These are phyloP conservation scores for Psittacus erithacus DNA, from an alignment of 2,113 vertebrate species.

Conservation along the genomic window DNA sequence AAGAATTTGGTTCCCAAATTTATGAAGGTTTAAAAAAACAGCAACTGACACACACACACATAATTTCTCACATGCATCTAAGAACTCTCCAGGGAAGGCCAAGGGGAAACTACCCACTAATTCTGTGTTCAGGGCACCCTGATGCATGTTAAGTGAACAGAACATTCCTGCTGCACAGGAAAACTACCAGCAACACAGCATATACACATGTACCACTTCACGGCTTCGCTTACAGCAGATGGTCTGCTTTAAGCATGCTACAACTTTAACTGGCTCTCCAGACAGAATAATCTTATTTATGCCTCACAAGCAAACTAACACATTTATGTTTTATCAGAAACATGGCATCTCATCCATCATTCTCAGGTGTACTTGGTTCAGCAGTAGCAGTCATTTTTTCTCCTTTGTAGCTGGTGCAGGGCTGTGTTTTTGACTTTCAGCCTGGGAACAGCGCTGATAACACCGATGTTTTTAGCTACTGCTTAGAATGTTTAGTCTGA, in stretches of 20 bases:
- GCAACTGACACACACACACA: not conserved
- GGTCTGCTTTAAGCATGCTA: not conserved
- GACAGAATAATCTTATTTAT: not conserved
- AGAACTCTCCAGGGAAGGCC: not conserved
- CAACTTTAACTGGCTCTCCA: not conserved
- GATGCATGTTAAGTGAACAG: not conserved
- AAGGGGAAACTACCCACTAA: not conserved
- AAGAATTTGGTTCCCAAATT: not conserved
- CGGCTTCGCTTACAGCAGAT: fast-evolving
- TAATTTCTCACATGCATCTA: not conserved
- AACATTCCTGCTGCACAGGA: fast-evolving
- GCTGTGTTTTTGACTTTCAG: too few species aligned
- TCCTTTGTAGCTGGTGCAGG: too few species aligned
- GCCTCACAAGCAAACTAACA: not conserved
- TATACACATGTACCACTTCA: fast-evolving
- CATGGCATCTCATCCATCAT: not conserved
- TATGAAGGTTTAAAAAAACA: not conserved
- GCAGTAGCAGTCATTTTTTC: too few species aligned
- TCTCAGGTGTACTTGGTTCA: not conserved
- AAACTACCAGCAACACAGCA: fast-evolving
- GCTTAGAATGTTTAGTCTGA: too few species aligned
- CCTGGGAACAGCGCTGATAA: too few species aligned
- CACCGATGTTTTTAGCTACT: too few species aligned
- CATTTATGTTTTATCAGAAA: not conserved
- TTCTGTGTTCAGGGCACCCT: not conserved